Evolutionary conservation across 2,888 invertebrate genomes (phyloP), one percentile per base, ranked within the genome.

Genomic region (Fabriciana adippe): DNA sequence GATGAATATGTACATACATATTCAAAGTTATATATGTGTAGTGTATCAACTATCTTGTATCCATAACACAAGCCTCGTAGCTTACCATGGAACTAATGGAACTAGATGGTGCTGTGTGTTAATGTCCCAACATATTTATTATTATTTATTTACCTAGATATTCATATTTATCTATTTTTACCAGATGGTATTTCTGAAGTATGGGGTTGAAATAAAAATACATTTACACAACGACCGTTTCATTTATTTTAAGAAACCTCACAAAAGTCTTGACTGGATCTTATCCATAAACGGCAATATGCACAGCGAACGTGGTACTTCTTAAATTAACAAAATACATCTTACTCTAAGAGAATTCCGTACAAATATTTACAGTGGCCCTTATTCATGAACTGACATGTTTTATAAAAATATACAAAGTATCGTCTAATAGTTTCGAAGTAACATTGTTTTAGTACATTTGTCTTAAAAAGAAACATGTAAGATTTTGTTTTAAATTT

Each of bases 271-370:
- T 88, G 83, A 41, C 35, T 90, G 92, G 92, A 91, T 92, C 89
- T 90, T 90, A 92, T 92, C 92, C 92, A 88, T 87, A 88, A 89
- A 89, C 86, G 84, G 89, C 89, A 85, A 81, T 90, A 90, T 90
- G 87, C 89, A 90, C 89, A 91, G 91, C 90, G 84, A 90, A 84
- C 83, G 75, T 83, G 75, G 82, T 79, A 78, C 72, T 73, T 78
- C 71, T 78, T 82, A 83, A 76, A 74, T 76, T 79, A 83, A 85
- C 81, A 77, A 81, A 82, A 85, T 64, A 72, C 55, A 68, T 31
- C 74, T 75, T 78, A 77, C 54, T 69, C 73, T 78, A 79, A 78
- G 77, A 76, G 78, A 81, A 78, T 80, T 79, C 75, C 80, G 78
- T 85, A 85, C 82, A 85, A 82, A 81, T 89, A 89, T 90, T 86